Evolutionary conservation across 1,140 invertebrate species (phyloP), one percentile per base, ranked within the genome.

Genomic region (Prorops nasuta): DNA sequence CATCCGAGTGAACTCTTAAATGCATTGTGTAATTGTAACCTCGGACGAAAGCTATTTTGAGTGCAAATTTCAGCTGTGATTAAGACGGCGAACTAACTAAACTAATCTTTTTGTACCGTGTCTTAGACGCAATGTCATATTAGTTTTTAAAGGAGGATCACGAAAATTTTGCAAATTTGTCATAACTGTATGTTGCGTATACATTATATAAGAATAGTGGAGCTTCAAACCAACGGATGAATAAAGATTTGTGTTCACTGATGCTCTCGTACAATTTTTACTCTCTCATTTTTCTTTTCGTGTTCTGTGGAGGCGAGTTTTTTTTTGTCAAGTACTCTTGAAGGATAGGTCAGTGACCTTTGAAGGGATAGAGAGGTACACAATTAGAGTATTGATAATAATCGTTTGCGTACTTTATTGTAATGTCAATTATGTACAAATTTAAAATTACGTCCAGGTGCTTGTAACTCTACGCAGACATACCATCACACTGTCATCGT

Each of bases 401-500:
- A 56, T 63, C 51, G 52, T 59, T 69, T 69, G 64, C 58, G 58
- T 67, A 64, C 55, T 71, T 72, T 69, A 70, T 72, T 69, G 52
- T 66, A 66, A 71, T 71, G 66, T 69, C 65, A 70, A 70, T 72
- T 72, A 72, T 72, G 65, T 72, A 72, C 69, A 70, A 72, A 72
- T 70, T 72, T 64, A 67, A 70, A 69, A 70, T 69, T 64, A 63
- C 53, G 55, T 47, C 54, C 59, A 60, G n/a, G 49, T 62, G 54
- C 52, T 58, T 63, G 34, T 55, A 28, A 40, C 36, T n/a, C n/a
- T 60, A 60, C 43, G 43, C 43, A 44, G 53, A 48, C 53, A 56
- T 44, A 49, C 17, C 45, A 22, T 49, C 42, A 38, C 28, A 28
- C 38, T 53, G 35, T 58, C 44, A 48, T 51, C 51, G 45, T 47